phyloP scores from a whole-genome alignment of 53 echinoderm and acorn worm genomes.

The Arbacia lixula region DNA sequence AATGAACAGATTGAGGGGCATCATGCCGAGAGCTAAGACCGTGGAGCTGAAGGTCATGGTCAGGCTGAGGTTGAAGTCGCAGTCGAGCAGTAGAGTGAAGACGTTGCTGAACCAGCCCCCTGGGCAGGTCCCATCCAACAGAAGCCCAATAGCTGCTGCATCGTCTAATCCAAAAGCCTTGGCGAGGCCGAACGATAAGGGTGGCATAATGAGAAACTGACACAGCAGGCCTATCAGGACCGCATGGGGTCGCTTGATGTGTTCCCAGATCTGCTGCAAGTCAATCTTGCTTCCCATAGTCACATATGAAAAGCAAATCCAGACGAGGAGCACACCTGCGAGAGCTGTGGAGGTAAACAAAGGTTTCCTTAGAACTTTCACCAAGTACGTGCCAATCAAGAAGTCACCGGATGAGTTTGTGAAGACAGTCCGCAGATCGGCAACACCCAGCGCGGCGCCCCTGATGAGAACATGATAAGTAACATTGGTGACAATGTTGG shows the following conservation, averaged over 20 bases:
- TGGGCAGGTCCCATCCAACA: slow-evolving; percentile 58
- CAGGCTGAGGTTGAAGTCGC: slow-evolving; percentile 60
- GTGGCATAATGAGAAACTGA: slow-evolving; percentile 64
- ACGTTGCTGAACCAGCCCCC: slow-evolving; percentile 66
- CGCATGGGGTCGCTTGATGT: slow-evolving; percentile 37
- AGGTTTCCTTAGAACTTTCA: slow-evolving; percentile 45
- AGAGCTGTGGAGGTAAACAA: slow-evolving; percentile 41
- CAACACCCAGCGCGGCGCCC: slow-evolving; percentile 35
- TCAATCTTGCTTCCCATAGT: slow-evolving; percentile 59
- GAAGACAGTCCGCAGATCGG: slow-evolving; percentile 38
- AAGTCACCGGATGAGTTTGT: slow-evolving; percentile 21
- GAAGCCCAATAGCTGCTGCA: slow-evolving; percentile 48
- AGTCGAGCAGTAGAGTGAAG: slow-evolving; percentile 56
- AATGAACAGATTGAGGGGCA: slow-evolving; percentile 59
- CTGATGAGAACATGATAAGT: slow-evolving; percentile 1
- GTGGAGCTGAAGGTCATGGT: slow-evolving; percentile 65
- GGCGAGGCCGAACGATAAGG: slow-evolving; percentile 35
- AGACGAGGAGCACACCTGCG: slow-evolving; percentile 25
- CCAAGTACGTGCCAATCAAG: neutral
- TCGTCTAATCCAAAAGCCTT: slow-evolving; percentile 42
- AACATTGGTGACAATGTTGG: slow-evolving; percentile 8
- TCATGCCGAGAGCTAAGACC: slow-evolving; percentile 58
- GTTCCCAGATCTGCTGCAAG: slow-evolving; percentile 47
- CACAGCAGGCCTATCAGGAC: slow-evolving; percentile 52
- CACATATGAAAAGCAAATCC: slow-evolving; percentile 51